phyloP scores from a whole-genome alignment of 2,888 invertebrate genomes.

The Campopleginae sp. region DNA sequence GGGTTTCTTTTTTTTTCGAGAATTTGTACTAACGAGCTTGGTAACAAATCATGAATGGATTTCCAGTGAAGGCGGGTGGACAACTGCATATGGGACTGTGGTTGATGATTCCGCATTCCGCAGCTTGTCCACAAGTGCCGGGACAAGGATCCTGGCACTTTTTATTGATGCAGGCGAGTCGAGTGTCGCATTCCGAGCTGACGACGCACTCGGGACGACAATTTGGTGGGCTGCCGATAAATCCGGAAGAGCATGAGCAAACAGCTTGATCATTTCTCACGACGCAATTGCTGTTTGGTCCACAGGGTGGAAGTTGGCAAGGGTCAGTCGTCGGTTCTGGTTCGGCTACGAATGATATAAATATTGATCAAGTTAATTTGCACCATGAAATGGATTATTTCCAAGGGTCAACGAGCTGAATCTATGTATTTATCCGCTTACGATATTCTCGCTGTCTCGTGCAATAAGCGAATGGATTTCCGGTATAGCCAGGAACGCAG shows the following conservation, averaged over 20 bases:
- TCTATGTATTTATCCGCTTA: slow-evolving; percentile 26
- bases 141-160: slow-evolving; percentile 85
- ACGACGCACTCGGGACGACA: slow-evolving; percentile 85
- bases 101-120: slow-evolving; percentile 85
- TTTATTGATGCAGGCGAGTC: slow-evolving; percentile 85
- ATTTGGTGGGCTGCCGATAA: slow-evolving; percentile 83
- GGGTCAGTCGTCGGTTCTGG: slow-evolving; percentile 74
- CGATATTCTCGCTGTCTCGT: slow-evolving; percentile 73
- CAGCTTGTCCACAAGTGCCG: slow-evolving; percentile 85
- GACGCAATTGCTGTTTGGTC: slow-evolving; percentile 85
- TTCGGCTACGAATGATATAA: slow-evolving; percentile 56
- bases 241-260: slow-evolving; percentile 84
- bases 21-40: slow-evolving; percentile 45
- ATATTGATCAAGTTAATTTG: not conserved
- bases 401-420: not conserved
- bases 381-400: not conserved
- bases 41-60: slow-evolving; percentile 83
- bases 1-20: too few species aligned
- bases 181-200: slow-evolving; percentile 83
- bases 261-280: slow-evolving; percentile 83
- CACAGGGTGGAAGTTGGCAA: slow-evolving; percentile 85
- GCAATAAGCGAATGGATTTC: slow-evolving; percentile 89
- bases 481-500: slow-evolving; percentile 87
- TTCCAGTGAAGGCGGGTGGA: slow-evolving; percentile 80
- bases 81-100: slow-evolving; percentile 85